Base-by-base conservation (phyloP, 1,140 invertebrate genomes). In the Eufriesea mexicana region DNA sequence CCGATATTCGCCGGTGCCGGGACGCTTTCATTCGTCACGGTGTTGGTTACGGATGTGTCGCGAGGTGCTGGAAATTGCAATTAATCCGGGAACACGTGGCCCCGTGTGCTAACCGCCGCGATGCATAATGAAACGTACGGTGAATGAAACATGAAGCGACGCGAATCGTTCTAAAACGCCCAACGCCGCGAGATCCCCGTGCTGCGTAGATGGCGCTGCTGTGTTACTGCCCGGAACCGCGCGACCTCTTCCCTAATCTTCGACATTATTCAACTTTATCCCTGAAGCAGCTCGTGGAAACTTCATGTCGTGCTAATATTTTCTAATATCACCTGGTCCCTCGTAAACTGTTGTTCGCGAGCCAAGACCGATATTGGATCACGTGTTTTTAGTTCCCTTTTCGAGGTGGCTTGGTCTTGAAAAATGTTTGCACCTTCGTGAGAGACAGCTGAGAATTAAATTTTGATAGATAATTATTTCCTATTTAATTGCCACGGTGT, bases 71-170 rank as follows among this genome's bases (percentile, higher is more conserved):
- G 80, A 77, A 70, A 83, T 78, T 83, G 74, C 74, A 61, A 77
- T 83, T 83, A 83, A 83, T 77, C 47, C 47, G 64, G 64, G 14
- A 35, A 77, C 64, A 70, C 64, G 64, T 62, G 80, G 80, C 14
- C 23, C 28, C 62, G 25, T 35, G 35, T 35, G 35, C 54, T 68
- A 77, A 62, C 71, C 71, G 45, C 42, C 49, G 51, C n/a, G 47
- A 18, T 66, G 70, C 79, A 74, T 81, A 81, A 81, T 81, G 51
- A 81, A 81, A 76, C 72, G 61, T 2, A 81, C 42, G 51, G 51
- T 81, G 72, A 81, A 81, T 81, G 72, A 76, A 75, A 81, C 79
- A 81, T 67, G 72, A 81, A 75, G 47, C 71, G 59, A 28, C 47
- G 16, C n/a, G 71, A 81, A 73, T 61, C 57, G 42, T 55, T 25